These are phyloP conservation scores for Pilophorus perplexus DNA, from an alignment of 2,888 invertebrate species.

Conservation along the genomic window DNA sequence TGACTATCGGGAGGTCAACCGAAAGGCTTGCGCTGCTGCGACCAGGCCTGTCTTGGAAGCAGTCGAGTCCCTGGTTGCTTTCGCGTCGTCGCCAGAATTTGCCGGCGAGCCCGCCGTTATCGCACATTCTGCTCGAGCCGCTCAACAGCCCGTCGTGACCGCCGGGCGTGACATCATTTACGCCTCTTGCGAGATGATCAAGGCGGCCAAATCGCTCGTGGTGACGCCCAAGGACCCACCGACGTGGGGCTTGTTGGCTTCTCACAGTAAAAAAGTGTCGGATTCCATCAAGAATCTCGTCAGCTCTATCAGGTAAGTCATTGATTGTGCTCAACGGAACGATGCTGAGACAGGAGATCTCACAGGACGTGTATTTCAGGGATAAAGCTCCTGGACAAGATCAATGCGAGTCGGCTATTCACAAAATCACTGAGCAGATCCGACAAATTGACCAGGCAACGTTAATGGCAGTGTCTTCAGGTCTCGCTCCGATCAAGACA, in stretches of 20 bases:
- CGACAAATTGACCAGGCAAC: conserved; percentile 83
- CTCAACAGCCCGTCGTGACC: conserved; percentile 83
- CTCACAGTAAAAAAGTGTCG: conserved; percentile 91
- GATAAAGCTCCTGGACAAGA: conserved; percentile 95
- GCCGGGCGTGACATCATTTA: conserved; percentile 77
- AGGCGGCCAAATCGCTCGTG: conserved; percentile 84
- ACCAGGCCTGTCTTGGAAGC: conserved; percentile 85
- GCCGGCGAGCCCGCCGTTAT: conserved; percentile 89
- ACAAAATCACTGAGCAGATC: conserved; percentile 70
- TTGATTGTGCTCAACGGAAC: not conserved
- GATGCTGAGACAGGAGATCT: too few species aligned
- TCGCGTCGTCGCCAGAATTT: conserved; percentile 92
- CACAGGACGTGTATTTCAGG: too few species aligned
- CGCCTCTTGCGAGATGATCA: conserved; percentile 86
- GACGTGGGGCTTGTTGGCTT: conserved; percentile 91
- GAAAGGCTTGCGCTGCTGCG: conserved; percentile 69
- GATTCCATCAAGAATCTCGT: conserved; percentile 94
- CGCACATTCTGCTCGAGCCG: conserved; percentile 73
- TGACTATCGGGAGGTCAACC: conserved; percentile 75
- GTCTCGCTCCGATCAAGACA: conserved; percentile 65
- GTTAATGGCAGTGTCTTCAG: conserved; percentile 82
- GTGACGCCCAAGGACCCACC: conserved; percentile 85
- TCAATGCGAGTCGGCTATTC: conserved; percentile 84
- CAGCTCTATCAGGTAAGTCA: conserved; percentile 72
- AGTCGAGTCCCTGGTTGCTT: conserved; percentile 86